Conservation (phyloP, 1,140 invertebrate species). For the Drosophila pachea region DNA sequence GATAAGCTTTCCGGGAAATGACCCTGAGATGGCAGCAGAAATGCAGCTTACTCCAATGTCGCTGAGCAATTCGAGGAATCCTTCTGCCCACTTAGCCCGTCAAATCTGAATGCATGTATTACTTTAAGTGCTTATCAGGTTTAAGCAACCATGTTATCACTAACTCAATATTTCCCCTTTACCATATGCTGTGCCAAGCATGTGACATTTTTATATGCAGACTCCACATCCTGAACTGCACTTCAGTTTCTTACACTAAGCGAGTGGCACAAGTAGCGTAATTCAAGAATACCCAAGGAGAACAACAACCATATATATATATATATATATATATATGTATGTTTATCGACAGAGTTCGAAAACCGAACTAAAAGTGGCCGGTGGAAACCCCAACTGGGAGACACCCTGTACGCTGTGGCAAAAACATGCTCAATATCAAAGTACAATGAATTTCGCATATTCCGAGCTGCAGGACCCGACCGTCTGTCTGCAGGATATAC, state of each 20-base stretch:
- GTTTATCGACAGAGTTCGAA: constrained; percentile 2
- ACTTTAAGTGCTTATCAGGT: constrained; percentile 15
- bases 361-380: background rate
- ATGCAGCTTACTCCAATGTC: background rate
- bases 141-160: constrained; percentile 18
- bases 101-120: constrained; percentile 7
- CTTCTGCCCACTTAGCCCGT: background rate
- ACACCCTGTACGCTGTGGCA: background rate
- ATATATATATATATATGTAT: no score
- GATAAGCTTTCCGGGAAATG: constrained; percentile 3
- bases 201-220: constrained; percentile 11
- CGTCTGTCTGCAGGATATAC: background rate
- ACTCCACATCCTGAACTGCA: constrained; percentile 7
- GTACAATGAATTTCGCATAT: background rate
- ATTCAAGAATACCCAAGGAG: constrained; percentile 18
- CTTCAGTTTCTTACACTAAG: constrained; percentile 23
- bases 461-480: no score
- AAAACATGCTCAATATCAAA: background rate
- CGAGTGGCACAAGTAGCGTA: constrained; percentile 28
- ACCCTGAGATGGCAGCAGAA: no score
- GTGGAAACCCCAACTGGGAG: background rate
- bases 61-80: background rate
- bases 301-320: background rate
- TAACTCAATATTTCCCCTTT: constrained; percentile 23
- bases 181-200: constrained; percentile 4